Base-by-base conservation (phyloP, 2,888 invertebrate genomes). In the Hydrotaea diabolus region DNA sequence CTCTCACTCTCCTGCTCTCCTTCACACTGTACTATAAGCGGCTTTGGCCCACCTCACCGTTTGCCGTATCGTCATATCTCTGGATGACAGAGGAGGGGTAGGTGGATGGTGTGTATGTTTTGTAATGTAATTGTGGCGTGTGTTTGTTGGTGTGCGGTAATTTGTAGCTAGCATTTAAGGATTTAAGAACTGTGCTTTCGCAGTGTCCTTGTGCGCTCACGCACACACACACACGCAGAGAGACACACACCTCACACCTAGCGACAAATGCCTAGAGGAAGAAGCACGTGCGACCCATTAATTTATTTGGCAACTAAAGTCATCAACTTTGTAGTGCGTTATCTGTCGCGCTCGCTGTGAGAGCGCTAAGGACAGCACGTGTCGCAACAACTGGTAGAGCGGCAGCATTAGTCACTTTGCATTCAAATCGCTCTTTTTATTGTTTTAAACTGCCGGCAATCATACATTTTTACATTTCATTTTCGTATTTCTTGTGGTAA, bases 201-300 rank as follows among this genome's bases (percentile, higher is more conserved):
- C 57, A 15, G 3, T 26, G 57, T 59, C 26, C 59, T 59, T 26
- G 59, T 26, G 9, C 11, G 26, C 0, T 13, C 15, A 8, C 15
- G 15, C n/a, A n/a, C n/a, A n/a, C n/a, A n/a, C n/a, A n/a, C n/a
- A n/a, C n/a, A n/a, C n/a, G n/a, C n/a, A n/a, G n/a, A n/a, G n/a
- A 31, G 3, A 31, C 31, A 31, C 31, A 31, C 31, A 31, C 31
- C 2, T 7, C 31, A 31, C 31, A 31, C 31, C 62, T 62, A 31
- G 31, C 31, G 31, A 31, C 31, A 31, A 31, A 31, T 31, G 31
- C 2, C 49, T n/a, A 5, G 49, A 49, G 49, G n/a, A 31, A 46
- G 73, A 36, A 83, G 74, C 91, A 91, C 91, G 91, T 91, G 91
- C 87, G 88, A 88, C 86, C 90, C 91, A 91, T 91, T 91, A 91